Evolutionary conservation across 2,888 invertebrate species (phyloP).

Genomic region (Spodoptera picta): DNA sequence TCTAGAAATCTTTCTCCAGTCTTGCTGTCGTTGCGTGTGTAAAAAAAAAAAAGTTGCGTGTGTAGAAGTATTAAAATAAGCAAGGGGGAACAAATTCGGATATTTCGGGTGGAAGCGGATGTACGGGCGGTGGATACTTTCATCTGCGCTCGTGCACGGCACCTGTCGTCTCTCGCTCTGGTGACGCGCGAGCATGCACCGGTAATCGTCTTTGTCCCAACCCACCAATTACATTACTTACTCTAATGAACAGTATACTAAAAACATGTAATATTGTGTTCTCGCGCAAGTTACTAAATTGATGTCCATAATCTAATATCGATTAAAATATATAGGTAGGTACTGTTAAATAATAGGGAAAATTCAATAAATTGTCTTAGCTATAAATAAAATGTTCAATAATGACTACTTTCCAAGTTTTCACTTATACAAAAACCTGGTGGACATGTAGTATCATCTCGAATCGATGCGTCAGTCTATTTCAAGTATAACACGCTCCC

Average conservation of each 20-base stretch:
- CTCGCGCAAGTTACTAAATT: slow-evolving; percentile 6
- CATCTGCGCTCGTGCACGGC: slow-evolving; percentile 69
- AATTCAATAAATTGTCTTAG: not conserved
- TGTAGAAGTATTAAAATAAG: slow-evolving; percentile 8
- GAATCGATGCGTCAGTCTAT: slow-evolving; percentile 33
- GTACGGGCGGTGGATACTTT: slow-evolving; percentile 75
- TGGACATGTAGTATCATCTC: not conserved
- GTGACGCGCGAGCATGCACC: slow-evolving; percentile 58
- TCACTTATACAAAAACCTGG: not conserved
- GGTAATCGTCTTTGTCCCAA: slow-evolving; percentile 58
- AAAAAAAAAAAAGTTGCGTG: slow-evolving; percentile 6
- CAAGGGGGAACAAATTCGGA: slow-evolving; percentile 24
- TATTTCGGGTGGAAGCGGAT: slow-evolving; percentile 77
- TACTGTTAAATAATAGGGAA: not conserved
- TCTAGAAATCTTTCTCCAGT: not conserved
- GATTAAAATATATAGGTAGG: no score
- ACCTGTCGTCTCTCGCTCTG: slow-evolving; percentile 67
- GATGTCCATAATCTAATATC: no score
- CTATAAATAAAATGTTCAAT: no score
- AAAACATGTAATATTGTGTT: slow-evolving; percentile 7
- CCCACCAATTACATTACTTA: slow-evolving; percentile 55
- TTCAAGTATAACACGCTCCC: slow-evolving; percentile 14
- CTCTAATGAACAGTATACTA: slow-evolving; percentile 36
- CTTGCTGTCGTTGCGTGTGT: not conserved
- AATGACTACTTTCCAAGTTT: slow-evolving; percentile 1